These are phyloP conservation scores for Karalla daura DNA, from an alignment of 2,797 vertebrate genomes.

Conservation along the genomic window DNA sequence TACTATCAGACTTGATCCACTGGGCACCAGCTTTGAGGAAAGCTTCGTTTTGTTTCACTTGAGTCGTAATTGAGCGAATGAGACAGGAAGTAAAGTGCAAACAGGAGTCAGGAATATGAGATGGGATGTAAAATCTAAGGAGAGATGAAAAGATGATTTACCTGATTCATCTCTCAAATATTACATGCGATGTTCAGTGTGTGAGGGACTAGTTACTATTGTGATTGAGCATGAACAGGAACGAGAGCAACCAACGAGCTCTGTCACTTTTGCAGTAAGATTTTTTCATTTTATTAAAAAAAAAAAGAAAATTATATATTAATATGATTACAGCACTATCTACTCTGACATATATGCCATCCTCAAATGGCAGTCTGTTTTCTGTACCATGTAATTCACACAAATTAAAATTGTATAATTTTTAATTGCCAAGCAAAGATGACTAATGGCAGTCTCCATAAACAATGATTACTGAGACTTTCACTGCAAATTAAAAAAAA, in stretches of 20 bases:
- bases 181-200: too few relatives aligned
- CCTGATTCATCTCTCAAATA: too few relatives aligned
- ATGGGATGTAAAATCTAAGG: constrained; percentile 49
- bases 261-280: not conserved
- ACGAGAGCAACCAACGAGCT: too few relatives aligned
- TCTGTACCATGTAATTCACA: constrained; percentile 15
- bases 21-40: not conserved
- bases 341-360: too few relatives aligned
- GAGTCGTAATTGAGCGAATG: not conserved
- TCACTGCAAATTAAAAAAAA: constrained; percentile 2
- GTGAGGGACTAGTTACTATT: too few relatives aligned
- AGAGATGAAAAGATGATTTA: too few relatives aligned
- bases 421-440: constrained; percentile 36
- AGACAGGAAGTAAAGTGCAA: not conserved
- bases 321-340: too few relatives aligned
- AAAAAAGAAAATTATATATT: too few relatives aligned
- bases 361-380: too few relatives aligned
- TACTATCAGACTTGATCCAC: not conserved
- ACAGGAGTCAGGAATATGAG: constrained; percentile 12
- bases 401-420: constrained; percentile 42
- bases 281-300: too few relatives aligned
- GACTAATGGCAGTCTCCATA: constrained; percentile 35
- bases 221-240: too few relatives aligned
- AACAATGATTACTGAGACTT: constrained; percentile 38
- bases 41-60: not conserved